Evolutionary conservation across 2,797 vertebrate species (phyloP), one percentile per base, ranked within the genome.

Genomic region (Rhinatrema bivittatum): DNA sequence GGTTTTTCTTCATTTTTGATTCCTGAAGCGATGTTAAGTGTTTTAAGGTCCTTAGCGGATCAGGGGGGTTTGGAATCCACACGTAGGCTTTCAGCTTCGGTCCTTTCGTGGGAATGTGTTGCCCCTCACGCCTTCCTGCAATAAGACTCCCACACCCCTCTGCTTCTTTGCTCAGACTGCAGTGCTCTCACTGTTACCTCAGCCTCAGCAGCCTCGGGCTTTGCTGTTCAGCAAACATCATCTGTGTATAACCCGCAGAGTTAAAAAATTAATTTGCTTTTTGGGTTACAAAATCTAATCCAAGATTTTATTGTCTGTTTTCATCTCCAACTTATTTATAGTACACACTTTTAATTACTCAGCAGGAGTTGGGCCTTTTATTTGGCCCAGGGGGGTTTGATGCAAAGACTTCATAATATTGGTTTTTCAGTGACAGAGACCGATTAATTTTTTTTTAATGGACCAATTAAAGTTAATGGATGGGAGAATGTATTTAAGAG

Each of bases 361-460:
- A 29, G 27, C 21, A 56, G 33, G 32, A 56, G 52, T 28, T 41
- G 11, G 40, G 45, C 32, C 50, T 5, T 60, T 53, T 55, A 62
- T 32, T 42, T 29, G 29, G 35, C 32, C 14, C 48, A 29, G 31
- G 27, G 17, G 32, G 15, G 12, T 21, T 46, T 54, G 53, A 56
- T 40, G 29, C 46, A 53, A 60, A 56, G 25, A 29, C 27, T 12
- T 10, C 36, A 56, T 42, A 56, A 60, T 34, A 46, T 33, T 50
- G 34, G 32, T 20, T 60, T 36, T 56, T 48, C 42, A 26, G 33
- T 63, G 46, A 32, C 24, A 47, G 29, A 21, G 21, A 64, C 36
- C 37, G 60, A 53, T 66, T 67, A 44, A 51, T 60, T 55, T 54
- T 55, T 46, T 36, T 32, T 63, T 62, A 59, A 59, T 66, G 0